Conservation (phyloP, 2,797 vertebrate species). For the Sciurus carolinensis region DNA sequence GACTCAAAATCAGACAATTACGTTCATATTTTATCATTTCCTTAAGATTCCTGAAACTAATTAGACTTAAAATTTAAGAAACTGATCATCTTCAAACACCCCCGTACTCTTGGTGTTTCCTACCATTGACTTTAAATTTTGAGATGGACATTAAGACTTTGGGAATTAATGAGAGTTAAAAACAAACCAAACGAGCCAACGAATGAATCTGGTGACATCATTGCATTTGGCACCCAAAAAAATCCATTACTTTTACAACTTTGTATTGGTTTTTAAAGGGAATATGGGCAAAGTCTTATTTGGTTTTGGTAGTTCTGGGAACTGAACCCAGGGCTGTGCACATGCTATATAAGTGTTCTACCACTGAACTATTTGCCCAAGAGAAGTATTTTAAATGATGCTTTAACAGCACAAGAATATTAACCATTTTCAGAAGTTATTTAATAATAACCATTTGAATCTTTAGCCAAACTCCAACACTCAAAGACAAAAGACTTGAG, state of each 20-base stretch:
- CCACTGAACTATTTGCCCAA: neutral
- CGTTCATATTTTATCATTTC: neutral
- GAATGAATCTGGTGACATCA: neutral
- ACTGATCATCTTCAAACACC: neutral
- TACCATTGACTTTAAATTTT: constrained; percentile 51
- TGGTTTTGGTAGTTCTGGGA: too few relatives aligned
- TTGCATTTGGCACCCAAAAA: constrained; percentile 49
- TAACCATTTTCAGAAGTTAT: constrained; percentile 40
- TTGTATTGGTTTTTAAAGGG: constrained; percentile 25
- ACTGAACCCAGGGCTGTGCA: too few relatives aligned
- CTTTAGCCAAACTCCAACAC: constrained; percentile 66
- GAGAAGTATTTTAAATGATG: constrained; percentile 25
- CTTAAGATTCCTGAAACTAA: constrained; percentile 1
- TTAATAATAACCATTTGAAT: constrained; percentile 53
- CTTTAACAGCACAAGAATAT: constrained; percentile 19
- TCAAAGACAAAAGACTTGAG: constrained; percentile 73
- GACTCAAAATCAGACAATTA: constrained; percentile 40
- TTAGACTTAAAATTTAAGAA: constrained; percentile 57
- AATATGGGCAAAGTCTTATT: neutral
- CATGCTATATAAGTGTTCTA: too few relatives aligned
- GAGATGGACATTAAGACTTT: constrained; percentile 5
- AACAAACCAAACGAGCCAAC: constrained; percentile 3
- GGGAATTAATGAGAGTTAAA: neutral
- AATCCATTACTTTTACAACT: constrained; percentile 43
- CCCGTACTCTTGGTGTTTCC: constrained; percentile 45